phyloP scores from a whole-genome alignment of 2,888 invertebrate genomes.

The Galeopsomyia nigrocyanea region DNA sequence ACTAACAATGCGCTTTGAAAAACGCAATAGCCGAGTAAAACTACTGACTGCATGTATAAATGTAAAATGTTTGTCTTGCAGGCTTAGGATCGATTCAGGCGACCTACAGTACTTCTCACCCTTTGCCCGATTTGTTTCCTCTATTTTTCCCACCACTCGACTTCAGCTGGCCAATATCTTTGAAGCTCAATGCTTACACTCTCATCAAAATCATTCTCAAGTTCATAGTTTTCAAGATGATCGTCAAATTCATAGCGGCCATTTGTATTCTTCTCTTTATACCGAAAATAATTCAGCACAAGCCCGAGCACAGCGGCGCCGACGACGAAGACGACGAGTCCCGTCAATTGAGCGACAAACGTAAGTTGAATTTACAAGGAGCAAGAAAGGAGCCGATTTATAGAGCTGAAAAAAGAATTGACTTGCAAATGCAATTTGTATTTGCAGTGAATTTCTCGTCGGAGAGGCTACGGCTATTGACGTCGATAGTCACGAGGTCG shows the following conservation, averaged over 20 bases:
- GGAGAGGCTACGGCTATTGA: constrained; percentile 46
- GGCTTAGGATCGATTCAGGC: constrained; percentile 42
- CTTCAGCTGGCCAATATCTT: constrained; percentile 73
- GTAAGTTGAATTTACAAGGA: constrained; percentile 41
- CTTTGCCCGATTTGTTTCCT: constrained; percentile 44
- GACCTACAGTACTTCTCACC: constrained; percentile 45
- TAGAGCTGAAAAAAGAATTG: constrained; percentile 1
- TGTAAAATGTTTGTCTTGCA: constrained; percentile 7
- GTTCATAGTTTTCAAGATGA: constrained; percentile 84
- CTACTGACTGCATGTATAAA: not conserved
- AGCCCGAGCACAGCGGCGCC: constrained; percentile 64
- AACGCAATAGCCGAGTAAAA: too few relatives aligned
- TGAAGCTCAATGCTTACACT: constrained; percentile 80
- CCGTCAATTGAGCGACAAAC: constrained; percentile 2
- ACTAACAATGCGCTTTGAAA: too few relatives aligned
- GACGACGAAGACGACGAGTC: constrained; percentile 59
- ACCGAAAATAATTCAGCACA: constrained; percentile 74
- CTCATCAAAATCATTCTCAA: constrained; percentile 83
- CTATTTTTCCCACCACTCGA: constrained; percentile 69
- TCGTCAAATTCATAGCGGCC: constrained; percentile 83
- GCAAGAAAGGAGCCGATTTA: not conserved
- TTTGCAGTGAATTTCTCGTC: constrained; percentile 24
- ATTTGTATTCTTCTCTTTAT: constrained; percentile 83
- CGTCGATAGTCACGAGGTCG: constrained; percentile 54
- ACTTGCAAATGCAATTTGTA: constrained; percentile 2